Conservation (phyloP, 2,888 invertebrate species). For the Papilio gigon region DNA sequence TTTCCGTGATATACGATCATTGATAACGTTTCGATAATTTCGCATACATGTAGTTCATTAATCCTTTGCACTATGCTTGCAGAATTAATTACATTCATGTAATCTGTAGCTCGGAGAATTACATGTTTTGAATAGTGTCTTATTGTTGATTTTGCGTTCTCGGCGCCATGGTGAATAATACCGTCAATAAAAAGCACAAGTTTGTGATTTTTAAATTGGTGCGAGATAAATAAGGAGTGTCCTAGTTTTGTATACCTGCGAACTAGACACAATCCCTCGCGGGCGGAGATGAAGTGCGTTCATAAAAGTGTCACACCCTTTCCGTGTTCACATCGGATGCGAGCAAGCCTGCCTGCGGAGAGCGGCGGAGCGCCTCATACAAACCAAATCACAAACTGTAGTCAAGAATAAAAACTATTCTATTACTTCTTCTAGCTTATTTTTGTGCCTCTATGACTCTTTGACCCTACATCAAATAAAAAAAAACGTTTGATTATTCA, state of each 20-base stretch:
- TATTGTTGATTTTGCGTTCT: too few species aligned
- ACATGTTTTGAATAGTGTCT: too few species aligned
- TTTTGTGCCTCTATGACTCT: background rate
- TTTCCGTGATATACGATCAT: constrained; percentile 12
- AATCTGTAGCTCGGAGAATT: too few species aligned
- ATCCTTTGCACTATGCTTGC: background rate
- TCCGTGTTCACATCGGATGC: background rate
- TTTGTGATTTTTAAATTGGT: background rate
- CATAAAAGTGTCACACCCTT: constrained; percentile 21
- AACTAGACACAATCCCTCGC: background rate
- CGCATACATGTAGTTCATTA: background rate
- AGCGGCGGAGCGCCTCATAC: background rate
- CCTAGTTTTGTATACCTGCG: background rate
- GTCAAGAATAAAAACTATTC: background rate
- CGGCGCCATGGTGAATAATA: too few species aligned
- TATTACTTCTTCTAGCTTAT: background rate
- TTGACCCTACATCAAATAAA: too few species aligned
- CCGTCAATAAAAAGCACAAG: too few species aligned
- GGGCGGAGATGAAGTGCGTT: constrained; percentile 6
- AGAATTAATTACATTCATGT: background rate
- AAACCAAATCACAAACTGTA: background rate
- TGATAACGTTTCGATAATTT: constrained; percentile 9
- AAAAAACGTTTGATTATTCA: too few species aligned
- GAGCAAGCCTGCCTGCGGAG: background rate
- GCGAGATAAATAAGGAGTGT: background rate